phyloP scores from a whole-genome alignment of 2,797 vertebrate species.

The Peromyscus eremicus region DNA sequence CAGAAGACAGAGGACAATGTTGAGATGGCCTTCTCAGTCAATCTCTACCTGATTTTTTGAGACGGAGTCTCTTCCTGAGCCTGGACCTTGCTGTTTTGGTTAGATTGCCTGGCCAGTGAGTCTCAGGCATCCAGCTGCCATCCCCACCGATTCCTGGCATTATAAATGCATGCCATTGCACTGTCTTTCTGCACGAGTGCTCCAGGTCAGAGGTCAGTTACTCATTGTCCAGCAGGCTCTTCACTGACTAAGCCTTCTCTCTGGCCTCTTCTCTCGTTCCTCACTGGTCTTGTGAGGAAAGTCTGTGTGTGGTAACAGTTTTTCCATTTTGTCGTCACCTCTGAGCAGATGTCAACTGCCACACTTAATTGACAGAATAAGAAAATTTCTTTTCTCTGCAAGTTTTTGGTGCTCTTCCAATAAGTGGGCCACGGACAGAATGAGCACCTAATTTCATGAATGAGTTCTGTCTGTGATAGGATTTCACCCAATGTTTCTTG shows the following conservation, averaged over 20 bases:
- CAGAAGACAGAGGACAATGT: neutral
- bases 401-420: neutral
- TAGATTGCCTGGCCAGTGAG: neutral
- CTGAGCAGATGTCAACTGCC: neutral
- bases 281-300: slow-evolving; percentile 26
- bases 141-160: neutral
- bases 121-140: too few species aligned
- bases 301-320: neutral
- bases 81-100: neutral
- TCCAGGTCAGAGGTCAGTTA: neutral
- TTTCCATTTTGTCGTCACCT: neutral
- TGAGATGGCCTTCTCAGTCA: neutral
- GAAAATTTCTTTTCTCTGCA: slow-evolving; percentile 9
- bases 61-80: neutral
- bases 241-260: neutral
- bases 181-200: neutral
- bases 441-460: slow-evolving; percentile 14
- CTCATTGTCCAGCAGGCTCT: neutral
- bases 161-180: neutral
- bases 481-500: neutral
- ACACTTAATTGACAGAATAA: neutral
- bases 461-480: neutral
- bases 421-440: neutral
- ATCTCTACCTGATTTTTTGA: neutral
- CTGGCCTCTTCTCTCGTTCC: neutral